phyloP scores from a whole-genome alignment of 2,888 invertebrate genomes.

The Lasiommata megera region DNA sequence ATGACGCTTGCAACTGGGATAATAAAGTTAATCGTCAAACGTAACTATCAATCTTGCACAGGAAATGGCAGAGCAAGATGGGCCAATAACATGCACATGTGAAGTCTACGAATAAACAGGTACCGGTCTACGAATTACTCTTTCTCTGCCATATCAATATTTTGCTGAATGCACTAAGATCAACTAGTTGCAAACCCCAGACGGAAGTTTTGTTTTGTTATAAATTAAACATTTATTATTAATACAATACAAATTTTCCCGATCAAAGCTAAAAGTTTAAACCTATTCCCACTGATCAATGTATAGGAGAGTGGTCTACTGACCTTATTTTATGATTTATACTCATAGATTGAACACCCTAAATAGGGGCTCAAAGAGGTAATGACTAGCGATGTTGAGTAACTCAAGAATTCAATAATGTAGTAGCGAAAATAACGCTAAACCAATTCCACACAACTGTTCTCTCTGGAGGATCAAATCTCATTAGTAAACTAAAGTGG shows the following conservation, averaged over 20 bases:
- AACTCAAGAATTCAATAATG: conserved; percentile 12
- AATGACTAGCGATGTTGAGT: neutral
- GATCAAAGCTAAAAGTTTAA: too few relatives aligned
- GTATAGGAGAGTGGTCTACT: too few relatives aligned
- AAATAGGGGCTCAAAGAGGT: too few relatives aligned
- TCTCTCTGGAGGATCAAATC: conserved; percentile 37
- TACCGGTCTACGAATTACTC: too few relatives aligned
- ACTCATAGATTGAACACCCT: too few relatives aligned
- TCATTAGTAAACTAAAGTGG: conserved; percentile 44
- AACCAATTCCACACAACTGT: conserved; percentile 30
- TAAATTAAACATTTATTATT: too few relatives aligned
- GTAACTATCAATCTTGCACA: conserved; percentile 50
- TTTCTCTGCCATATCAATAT: neutral
- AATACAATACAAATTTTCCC: too few relatives aligned
- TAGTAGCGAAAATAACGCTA: conserved; percentile 20
- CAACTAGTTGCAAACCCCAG: too few relatives aligned
- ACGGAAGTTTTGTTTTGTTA: too few relatives aligned
- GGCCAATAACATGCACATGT: conserved; percentile 9
- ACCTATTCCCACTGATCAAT: too few relatives aligned
- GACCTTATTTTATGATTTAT: too few relatives aligned
- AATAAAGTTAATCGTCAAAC: conserved; percentile 27
- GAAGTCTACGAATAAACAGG: neutral
- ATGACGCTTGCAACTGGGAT: neutral
- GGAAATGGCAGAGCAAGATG: conserved; percentile 46
- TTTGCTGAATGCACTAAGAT: too few relatives aligned